Conservation (phyloP, 2,797 vertebrate genomes). For the Cirrhinus molitorella region DNA sequence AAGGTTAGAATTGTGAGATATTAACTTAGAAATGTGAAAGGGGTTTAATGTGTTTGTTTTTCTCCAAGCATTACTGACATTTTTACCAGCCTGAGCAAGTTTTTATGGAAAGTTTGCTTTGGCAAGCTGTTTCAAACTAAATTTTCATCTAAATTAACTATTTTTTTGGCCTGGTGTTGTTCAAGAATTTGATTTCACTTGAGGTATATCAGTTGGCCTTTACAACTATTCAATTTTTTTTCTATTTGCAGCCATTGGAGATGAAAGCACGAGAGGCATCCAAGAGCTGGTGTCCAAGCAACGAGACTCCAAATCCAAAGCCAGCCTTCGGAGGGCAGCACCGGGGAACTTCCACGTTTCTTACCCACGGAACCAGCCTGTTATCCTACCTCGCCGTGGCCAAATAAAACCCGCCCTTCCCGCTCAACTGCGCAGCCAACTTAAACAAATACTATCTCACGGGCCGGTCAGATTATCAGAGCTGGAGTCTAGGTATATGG, state of each 20-base stretch:
- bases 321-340: neutral
- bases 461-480: constrained; percentile 84
- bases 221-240: neutral
- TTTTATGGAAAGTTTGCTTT: neutral
- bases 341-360: constrained; percentile 53
- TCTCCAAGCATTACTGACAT: neutral
- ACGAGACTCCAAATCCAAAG: constrained; percentile 67
- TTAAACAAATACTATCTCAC: constrained; percentile 83
- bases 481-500: constrained; percentile 80
- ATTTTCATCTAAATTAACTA: neutral
- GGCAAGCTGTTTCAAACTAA: neutral
- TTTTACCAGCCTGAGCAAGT: neutral
- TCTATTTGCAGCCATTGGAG: constrained; percentile 78
- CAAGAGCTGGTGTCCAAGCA: constrained; percentile 86
- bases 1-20: too few relatives aligned
- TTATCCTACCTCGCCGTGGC: constrained; percentile 73
- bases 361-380: neutral
- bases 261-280: constrained; percentile 84
- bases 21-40: too few relatives aligned
- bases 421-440: constrained; percentile 81
- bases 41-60: too few relatives aligned
- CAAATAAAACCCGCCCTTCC: constrained; percentile 75
- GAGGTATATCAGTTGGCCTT: neutral
- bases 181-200: neutral
- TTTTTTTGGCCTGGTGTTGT: neutral